Evolutionary conservation across 2,797 vertebrate genomes (phyloP).

Genomic region (Cygnus olor): DNA sequence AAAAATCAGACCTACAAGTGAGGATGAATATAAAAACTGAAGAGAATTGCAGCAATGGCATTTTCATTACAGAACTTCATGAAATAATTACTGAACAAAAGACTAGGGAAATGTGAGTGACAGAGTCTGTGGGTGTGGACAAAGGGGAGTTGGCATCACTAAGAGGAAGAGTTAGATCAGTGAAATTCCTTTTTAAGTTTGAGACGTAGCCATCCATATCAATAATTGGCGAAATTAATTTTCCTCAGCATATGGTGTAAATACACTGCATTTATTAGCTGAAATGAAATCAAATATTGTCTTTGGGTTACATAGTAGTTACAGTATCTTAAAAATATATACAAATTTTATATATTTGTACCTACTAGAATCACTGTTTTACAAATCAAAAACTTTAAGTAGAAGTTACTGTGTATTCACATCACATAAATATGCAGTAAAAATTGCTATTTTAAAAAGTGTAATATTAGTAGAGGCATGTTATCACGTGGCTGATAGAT

Average conservation of each 20-base stretch:
- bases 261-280: neutral
- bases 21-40: neutral
- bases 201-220: neutral
- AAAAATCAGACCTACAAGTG: neutral
- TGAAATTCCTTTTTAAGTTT: neutral
- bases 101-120: neutral
- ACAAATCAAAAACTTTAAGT: neutral
- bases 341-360: neutral
- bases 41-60: neutral
- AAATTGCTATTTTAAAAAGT: neutral
- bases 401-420: neutral
- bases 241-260: neutral
- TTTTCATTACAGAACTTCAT: neutral
- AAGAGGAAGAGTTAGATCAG: neutral
- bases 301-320: neutral
- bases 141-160: neutral
- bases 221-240: neutral
- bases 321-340: neutral
- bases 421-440: neutral
- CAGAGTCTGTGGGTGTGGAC: neutral
- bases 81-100: neutral
- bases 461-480: neutral
- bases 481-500: neutral
- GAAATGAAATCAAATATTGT: neutral
- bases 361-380: neutral